A percentile compares a stretch with the other conserved stretches of the same genome.
Conservation (phyloP, 2,888 invertebrate species). For the Xylophagus ater region DNA sequence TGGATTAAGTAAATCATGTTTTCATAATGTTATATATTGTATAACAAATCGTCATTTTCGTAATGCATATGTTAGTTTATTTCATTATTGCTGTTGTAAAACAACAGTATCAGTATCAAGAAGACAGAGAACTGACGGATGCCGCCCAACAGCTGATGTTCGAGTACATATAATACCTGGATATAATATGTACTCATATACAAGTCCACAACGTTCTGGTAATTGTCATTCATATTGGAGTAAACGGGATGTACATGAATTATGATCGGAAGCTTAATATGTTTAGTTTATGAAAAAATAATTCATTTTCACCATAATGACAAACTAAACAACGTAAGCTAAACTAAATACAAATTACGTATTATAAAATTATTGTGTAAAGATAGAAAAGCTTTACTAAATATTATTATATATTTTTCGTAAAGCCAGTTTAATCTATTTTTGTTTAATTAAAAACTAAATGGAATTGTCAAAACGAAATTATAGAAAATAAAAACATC, state of each 20-base stretch:
- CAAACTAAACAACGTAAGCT: no score
- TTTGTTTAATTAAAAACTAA: no score
- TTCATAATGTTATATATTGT: slow-evolving; percentile 55
- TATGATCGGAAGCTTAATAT: slow-evolving; percentile 25
- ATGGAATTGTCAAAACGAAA: no score
- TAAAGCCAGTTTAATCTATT: no score
- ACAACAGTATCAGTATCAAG: slow-evolving; percentile 56
- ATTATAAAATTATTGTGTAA: no score
- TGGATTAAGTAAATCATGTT: slow-evolving; percentile 55
- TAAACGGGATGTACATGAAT: slow-evolving; percentile 27
- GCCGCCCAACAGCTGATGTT: slow-evolving; percentile 46
- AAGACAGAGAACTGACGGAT: slow-evolving; percentile 44
- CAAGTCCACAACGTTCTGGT: slow-evolving; percentile 44
- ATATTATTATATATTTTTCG: no score
- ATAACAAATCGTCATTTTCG: slow-evolving; percentile 57
- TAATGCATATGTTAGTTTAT: slow-evolving; percentile 58
- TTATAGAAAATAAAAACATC: no score
- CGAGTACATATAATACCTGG: slow-evolving; percentile 64
- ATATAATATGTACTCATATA: slow-evolving; percentile 54
- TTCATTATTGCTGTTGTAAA: slow-evolving; percentile 72
- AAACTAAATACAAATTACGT: no score
- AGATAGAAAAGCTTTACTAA: no score
- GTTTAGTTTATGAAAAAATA: slow-evolving; percentile 9
- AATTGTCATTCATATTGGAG: slow-evolving; percentile 27
- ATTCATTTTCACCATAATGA: no score